Evolutionary conservation across 1,140 invertebrate species (phyloP), one percentile per base, ranked within the genome.

Genomic region (Drosophila mojavensis): DNA sequence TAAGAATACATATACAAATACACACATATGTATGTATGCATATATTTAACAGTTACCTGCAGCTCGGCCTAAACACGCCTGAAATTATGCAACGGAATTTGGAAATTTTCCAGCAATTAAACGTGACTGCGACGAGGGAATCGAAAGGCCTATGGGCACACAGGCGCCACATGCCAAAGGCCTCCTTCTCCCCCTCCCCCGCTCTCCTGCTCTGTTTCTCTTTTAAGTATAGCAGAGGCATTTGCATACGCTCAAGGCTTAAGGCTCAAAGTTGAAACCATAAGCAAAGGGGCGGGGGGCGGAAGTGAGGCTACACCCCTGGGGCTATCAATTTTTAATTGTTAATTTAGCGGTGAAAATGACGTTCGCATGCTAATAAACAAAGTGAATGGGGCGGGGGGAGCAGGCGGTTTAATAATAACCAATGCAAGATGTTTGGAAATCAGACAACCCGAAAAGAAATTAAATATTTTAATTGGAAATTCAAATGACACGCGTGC

Each of bases 401-500:
- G 20, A 7, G 20, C 20, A 26, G 48, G 48, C 10, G 24, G 33
- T 6, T 20, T 59, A 17, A 50, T 36, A 24, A 47, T 47, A 59
- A 43, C 20, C 33, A 36, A 11, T 20, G 26, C 66, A 70, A 70
- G 60, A 70, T 70, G 60, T 50, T 75, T 56, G 59, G 54, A 59
- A 79, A 89, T 89, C 81, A 84, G 77, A 89, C 81, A 88, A 83
- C 70, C 78, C 74, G 70, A 70, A 83, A 89, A 76, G 80, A 90
- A 89, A 89, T 89, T 89, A 89, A 89, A 89, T 89, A 89, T 89
- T 89, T 89, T 89, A 89, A 89, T 89, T 89, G 85, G 85, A 89
- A 89, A 89, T 90, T 89, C 77, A 80, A 89, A 84, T 81, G 84
- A 78, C 69, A 75, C 64, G 82, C 85, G 68, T 70, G 26, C 41